Evolutionary conservation across 2,797 vertebrate species (phyloP).

Genomic region (Tachyglossus aculeatus): DNA sequence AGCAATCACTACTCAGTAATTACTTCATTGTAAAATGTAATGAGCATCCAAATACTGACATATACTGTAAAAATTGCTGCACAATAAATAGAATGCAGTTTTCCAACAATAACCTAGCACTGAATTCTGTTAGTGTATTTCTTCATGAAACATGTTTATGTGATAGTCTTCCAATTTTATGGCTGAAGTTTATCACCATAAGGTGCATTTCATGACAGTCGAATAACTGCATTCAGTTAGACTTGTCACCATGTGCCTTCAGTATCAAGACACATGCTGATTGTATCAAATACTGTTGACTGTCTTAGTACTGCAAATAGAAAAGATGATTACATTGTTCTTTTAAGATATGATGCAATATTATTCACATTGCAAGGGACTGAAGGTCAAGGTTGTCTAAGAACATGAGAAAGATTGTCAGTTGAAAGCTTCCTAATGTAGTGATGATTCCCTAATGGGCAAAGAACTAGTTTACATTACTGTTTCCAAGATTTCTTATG

Average conservation of each 20-base stretch:
- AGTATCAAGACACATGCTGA: slow-evolving; percentile 85
- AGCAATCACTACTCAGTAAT: slow-evolving; percentile 74
- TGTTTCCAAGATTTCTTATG: slow-evolving; percentile 52
- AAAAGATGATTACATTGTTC: slow-evolving; percentile 80
- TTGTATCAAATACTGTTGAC: slow-evolving; percentile 83
- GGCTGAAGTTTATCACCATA: slow-evolving; percentile 83
- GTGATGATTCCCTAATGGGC: slow-evolving; percentile 67
- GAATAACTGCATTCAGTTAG: slow-evolving; percentile 87
- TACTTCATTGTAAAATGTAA: slow-evolving; percentile 79
- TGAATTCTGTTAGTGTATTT: slow-evolving; percentile 83
- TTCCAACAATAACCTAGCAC: slow-evolving; percentile 79
- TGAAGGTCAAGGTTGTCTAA: slow-evolving; percentile 82
- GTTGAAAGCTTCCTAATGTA: slow-evolving; percentile 69
- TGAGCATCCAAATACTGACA: slow-evolving; percentile 69
- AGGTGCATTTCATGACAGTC: slow-evolving; percentile 84
- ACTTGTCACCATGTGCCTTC: slow-evolving; percentile 83
- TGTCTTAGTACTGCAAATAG: slow-evolving; percentile 77
- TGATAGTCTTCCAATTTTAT: slow-evolving; percentile 87
- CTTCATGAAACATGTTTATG: slow-evolving; percentile 86
- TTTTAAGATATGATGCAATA: slow-evolving; percentile 78
- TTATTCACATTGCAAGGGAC: slow-evolving; percentile 75
- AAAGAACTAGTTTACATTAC: slow-evolving; percentile 39
- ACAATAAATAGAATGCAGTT: slow-evolving; percentile 77
- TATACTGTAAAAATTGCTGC: slow-evolving; percentile 74
- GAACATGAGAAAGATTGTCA: slow-evolving; percentile 68